A percentile compares a stretch with the other conserved stretches of the same genome.
phyloP scores from a whole-genome alignment of 2,888 invertebrate genomes.

The Alcis repandata region DNA sequence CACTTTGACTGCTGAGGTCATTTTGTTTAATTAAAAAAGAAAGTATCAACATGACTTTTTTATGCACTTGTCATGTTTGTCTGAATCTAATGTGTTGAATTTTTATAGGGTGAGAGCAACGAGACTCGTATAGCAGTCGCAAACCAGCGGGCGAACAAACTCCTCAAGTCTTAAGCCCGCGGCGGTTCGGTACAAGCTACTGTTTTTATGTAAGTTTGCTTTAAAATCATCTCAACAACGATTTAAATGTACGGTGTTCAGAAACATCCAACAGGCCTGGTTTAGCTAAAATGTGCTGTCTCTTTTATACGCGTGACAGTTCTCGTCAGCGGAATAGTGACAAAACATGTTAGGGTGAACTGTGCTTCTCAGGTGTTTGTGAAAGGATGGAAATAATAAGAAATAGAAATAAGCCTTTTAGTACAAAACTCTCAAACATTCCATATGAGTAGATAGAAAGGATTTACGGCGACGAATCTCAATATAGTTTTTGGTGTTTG shows the following conservation, averaged over 20 bases:
- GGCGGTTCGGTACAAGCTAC: slow-evolving; percentile 12
- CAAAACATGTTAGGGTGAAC: neutral
- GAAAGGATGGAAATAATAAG: neutral
- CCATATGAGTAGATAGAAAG: neutral
- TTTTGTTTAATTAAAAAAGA: neutral
- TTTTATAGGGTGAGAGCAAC: slow-evolving; percentile 92
- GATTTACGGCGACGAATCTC: neutral
- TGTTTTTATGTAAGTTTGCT: slow-evolving; percentile 33
- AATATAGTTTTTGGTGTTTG: neutral
- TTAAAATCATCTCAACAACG: neutral
- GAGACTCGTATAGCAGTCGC: slow-evolving; percentile 96
- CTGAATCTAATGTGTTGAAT: slow-evolving; percentile 30
- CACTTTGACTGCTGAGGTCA: no score
- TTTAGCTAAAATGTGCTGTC: neutral
- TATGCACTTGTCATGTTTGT: neutral
- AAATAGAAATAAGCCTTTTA: slow-evolving; percentile 1
- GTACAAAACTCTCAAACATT: slow-evolving; percentile 1
- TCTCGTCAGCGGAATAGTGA: neutral
- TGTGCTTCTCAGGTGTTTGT: neutral
- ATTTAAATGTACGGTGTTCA: neutral
- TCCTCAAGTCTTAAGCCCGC: slow-evolving; percentile 89
- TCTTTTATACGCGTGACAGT: neutral
- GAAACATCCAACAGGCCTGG: neutral
- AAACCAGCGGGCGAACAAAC: slow-evolving; percentile 95
- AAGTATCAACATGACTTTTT: slow-evolving; percentile 13